Conservation (phyloP, 2,797 vertebrate genomes). For the Geotrypetes seraphini region DNA sequence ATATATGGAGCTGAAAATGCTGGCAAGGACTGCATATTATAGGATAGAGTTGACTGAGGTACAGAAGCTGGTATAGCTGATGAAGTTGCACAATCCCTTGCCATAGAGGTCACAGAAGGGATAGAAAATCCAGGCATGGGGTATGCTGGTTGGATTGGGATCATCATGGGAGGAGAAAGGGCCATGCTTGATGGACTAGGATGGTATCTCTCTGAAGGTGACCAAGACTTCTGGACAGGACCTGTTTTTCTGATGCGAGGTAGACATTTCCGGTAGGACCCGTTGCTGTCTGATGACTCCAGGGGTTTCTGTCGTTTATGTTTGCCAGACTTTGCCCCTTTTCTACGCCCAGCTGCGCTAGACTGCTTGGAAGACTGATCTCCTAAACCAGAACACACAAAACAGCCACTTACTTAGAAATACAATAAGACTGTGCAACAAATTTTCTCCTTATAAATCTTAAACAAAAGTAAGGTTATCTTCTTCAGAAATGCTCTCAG, state of each 20-base stretch:
- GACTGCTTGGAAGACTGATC: constrained; percentile 35
- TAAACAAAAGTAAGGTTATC: no score
- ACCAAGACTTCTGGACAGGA: constrained; percentile 22
- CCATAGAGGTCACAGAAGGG: neutral
- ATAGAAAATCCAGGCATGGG: constrained; percentile 17
- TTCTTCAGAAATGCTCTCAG: no score
- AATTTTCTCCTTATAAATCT: no score
- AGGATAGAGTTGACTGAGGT: constrained; percentile 5
- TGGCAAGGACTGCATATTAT: constrained; percentile 27
- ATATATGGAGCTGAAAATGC: constrained; percentile 33
- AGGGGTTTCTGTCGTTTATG: constrained; percentile 60
- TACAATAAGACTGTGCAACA: no score
- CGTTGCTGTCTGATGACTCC: constrained; percentile 43
- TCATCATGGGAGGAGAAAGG: constrained; percentile 24
- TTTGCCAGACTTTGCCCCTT: constrained; percentile 50
- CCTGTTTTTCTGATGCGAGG: constrained; percentile 15
- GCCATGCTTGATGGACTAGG: constrained; percentile 28
- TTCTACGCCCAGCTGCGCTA: constrained; percentile 39
- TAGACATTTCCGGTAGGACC: constrained; percentile 15
- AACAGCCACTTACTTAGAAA: no score
- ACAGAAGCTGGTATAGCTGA: neutral
- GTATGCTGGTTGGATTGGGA: constrained; percentile 36
- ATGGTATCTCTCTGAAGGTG: constrained; percentile 46
- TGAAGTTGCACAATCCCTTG: neutral
- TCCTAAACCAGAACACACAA: constrained; percentile 29